phyloP scores from a whole-genome alignment of 2,888 invertebrate species.

The Chrysomela aeneicollis region DNA sequence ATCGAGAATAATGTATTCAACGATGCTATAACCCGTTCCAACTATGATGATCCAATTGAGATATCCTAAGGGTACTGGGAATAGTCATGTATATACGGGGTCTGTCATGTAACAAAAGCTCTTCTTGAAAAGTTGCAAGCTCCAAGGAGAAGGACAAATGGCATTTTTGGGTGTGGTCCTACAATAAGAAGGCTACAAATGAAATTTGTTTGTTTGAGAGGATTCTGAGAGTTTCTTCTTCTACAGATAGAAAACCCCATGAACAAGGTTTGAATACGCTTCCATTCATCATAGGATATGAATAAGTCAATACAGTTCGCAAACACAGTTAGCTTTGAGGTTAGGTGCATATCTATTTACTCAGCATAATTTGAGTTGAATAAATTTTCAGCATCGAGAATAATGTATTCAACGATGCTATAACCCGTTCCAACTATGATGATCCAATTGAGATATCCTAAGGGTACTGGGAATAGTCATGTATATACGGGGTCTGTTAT shows the following conservation, averaged over 20 bases:
- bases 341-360: constrained; percentile 11
- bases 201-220: too few species aligned
- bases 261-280: not conserved
- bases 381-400: constrained; percentile 2
- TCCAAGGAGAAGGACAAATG: too few species aligned
- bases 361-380: constrained; percentile 7
- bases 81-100: not conserved
- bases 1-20: constrained; percentile 13
- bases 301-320: constrained; percentile 9
- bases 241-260: not conserved
- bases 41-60: constrained; percentile 10
- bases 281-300: constrained; percentile 8
- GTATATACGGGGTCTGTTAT: not conserved
- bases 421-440: constrained; percentile 10
- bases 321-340: constrained; percentile 6
- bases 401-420: constrained; percentile 16
- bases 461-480: not conserved
- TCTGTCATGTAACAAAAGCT: too few species aligned
- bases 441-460: not conserved
- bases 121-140: too few species aligned
- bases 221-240: too few species aligned
- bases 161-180: too few species aligned
- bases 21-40: constrained; percentile 2
- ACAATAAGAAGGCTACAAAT: too few species aligned
- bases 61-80: not conserved